Evolutionary conservation across 1,140 invertebrate genomes (phyloP).

Genomic region (Monochamus saltuarius): DNA sequence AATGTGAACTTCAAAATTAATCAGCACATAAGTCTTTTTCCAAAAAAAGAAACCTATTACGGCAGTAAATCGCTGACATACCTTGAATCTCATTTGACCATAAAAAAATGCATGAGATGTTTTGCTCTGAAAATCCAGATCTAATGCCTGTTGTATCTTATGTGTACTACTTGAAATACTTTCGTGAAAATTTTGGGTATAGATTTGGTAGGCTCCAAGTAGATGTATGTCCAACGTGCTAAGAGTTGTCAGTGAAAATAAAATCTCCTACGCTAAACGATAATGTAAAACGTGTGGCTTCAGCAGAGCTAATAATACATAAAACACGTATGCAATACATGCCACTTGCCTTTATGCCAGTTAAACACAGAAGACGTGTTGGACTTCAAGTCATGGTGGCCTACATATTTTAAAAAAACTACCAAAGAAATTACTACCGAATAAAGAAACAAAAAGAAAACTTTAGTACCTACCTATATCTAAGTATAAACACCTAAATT

Average conservation of each 20-base stretch:
- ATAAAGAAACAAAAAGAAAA: too few species aligned
- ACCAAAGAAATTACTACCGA: too few species aligned
- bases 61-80: conserved; percentile 34
- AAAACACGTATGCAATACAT: conserved; percentile 46
- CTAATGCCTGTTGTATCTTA: conserved; percentile 34
- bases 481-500: too few species aligned
- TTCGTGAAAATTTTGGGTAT: conserved; percentile 38
- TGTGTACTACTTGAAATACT: conserved; percentile 41
- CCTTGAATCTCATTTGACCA: conserved; percentile 39
- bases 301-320: conserved; percentile 18
- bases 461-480: too few species aligned
- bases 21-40: conserved; percentile 28
- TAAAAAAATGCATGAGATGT: conserved; percentile 44
- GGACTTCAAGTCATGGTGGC: not conserved
- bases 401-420: not conserved
- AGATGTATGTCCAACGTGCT: conserved; percentile 34
- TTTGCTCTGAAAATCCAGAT: conserved; percentile 36
- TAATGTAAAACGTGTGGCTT: conserved; percentile 8
- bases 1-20: conserved; percentile 27
- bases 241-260: conserved; percentile 8
- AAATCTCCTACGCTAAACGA: conserved; percentile 8
- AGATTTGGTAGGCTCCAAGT: conserved; percentile 42
- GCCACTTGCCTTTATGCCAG: conserved; percentile 23
- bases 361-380: conserved; percentile 5
- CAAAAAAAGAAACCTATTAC: conserved; percentile 29